Percentiles rank a stretch among this genome's conserved stretches.
These are phyloP conservation scores for Hyphantria cunea DNA, from an alignment of 1,140 invertebrate species.

Conservation along the genomic window DNA sequence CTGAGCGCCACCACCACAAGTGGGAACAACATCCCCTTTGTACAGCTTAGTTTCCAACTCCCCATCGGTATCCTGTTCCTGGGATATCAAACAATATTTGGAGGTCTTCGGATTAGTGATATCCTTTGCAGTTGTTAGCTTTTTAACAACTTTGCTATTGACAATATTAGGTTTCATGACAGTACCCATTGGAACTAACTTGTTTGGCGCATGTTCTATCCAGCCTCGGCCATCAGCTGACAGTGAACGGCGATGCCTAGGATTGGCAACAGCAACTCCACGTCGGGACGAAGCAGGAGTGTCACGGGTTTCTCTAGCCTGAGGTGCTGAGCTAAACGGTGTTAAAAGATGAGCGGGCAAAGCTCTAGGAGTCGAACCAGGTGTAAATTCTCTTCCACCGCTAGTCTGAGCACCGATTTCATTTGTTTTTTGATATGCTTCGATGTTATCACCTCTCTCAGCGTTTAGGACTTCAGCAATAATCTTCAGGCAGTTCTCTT, in stretches of 20 bases:
- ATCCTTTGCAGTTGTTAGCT: slow-evolving; percentile 87
- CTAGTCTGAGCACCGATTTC: slow-evolving; percentile 69
- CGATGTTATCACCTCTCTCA: slow-evolving; percentile 53
- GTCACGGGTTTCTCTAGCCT: slow-evolving; percentile 44
- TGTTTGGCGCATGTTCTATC: slow-evolving; percentile 94
- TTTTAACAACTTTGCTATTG: slow-evolving; percentile 92
- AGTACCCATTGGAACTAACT: slow-evolving; percentile 89
- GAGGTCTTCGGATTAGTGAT: slow-evolving; percentile 88
- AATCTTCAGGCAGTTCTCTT: slow-evolving; percentile 78
- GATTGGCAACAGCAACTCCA: slow-evolving; percentile 86
- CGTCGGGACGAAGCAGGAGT: slow-evolving; percentile 64
- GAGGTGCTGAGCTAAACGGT: slow-evolving; percentile 60
- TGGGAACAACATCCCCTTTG: slow-evolving; percentile 96
- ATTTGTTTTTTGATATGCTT: slow-evolving; percentile 40
- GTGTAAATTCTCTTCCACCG: slow-evolving; percentile 54
- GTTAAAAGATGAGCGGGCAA: slow-evolving; percentile 72
- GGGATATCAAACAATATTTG: slow-evolving; percentile 95
- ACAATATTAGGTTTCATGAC: slow-evolving; percentile 93
- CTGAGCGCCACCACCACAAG: slow-evolving; percentile 95
- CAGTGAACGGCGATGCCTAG: slow-evolving; percentile 88
- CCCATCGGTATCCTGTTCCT: slow-evolving; percentile 94
- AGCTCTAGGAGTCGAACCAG: slow-evolving; percentile 69
- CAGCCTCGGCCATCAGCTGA: slow-evolving; percentile 90
- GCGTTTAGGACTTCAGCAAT: slow-evolving; percentile 62
- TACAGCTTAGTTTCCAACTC: slow-evolving; percentile 96